Percentiles rank a stretch among this genome's conserved stretches.
Conservation (phyloP, 2,113 vertebrate species). For the Agapornis roseicollis region DNA sequence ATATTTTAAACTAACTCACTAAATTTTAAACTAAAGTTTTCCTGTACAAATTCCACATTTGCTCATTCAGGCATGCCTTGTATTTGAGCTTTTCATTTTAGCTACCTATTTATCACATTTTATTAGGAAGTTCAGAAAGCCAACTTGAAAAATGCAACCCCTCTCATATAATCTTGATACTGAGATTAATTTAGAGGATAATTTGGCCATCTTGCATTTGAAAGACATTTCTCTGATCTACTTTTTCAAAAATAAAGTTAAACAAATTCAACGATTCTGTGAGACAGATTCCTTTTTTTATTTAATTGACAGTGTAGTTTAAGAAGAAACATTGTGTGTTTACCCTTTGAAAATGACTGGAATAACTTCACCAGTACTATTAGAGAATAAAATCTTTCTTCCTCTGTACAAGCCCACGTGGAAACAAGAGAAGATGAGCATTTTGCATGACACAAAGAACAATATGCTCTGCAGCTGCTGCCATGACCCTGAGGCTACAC, state of each 20-base stretch:
- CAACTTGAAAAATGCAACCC: background rate
- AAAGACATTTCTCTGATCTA: background rate
- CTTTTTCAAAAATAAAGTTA: background rate
- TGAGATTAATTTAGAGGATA: background rate
- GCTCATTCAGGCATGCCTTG: background rate
- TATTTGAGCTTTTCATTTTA: background rate
- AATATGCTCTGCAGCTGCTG: constrained; percentile 51
- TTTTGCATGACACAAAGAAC: constrained; percentile 14
- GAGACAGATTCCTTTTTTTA: background rate
- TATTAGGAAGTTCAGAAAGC: background rate
- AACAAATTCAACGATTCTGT: background rate
- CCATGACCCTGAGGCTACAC: constrained; percentile 14
- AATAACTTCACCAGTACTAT: background rate
- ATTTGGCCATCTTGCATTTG: background rate
- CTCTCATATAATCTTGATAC: background rate
- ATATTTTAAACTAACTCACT: background rate
- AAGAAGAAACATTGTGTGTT: background rate
- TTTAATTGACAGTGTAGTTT: background rate
- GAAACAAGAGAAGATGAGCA: constrained; percentile 24
- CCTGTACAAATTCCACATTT: background rate
- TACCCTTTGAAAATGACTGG: background rate
- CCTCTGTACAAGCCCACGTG: background rate
- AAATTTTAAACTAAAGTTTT: background rate
- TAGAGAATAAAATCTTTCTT: background rate
- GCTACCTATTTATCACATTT: background rate